Evolutionary conservation across 2,888 invertebrate species (phyloP).

Genomic region (Imbricaverruca yamaguchii): DNA sequence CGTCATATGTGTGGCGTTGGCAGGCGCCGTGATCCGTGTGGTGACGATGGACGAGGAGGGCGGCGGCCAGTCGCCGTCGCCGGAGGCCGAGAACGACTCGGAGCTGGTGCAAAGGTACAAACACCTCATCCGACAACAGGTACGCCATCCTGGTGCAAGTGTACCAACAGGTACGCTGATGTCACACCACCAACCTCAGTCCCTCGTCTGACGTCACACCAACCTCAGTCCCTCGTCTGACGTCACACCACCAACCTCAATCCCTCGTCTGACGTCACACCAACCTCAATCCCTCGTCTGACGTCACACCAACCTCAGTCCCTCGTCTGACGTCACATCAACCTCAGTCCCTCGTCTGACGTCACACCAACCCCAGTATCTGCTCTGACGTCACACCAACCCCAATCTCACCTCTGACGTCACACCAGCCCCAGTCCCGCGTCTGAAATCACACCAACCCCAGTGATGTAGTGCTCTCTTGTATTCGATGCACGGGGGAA

Average conservation of each 20-base stretch:
- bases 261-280: neutral
- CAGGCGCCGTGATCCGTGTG: neutral
- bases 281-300: neutral
- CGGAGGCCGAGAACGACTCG: neutral
- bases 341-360: neutral
- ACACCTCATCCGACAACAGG: neutral
- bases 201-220: neutral
- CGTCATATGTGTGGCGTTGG: too few species aligned
- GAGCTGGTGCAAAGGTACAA: slow-evolving; percentile 11
- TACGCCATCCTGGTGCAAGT: neutral
- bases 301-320: neutral
- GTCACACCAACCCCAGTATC: neutral
- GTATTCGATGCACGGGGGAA: too few species aligned
- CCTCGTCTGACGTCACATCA: neutral
- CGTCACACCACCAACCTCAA: neutral
- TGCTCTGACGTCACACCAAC: neutral
- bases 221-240: neutral
- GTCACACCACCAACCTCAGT: neutral
- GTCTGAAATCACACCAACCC: neutral
- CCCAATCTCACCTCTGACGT: neutral
- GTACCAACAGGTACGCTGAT: neutral
- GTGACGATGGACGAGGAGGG: neutral
- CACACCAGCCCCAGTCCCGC: neutral
- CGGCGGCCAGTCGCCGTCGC: neutral
- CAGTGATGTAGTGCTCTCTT: neutral